Evolutionary conservation across 1,140 invertebrate species (phyloP), one percentile per base, ranked within the genome.

Genomic region (Nasonia giraulti): DNA sequence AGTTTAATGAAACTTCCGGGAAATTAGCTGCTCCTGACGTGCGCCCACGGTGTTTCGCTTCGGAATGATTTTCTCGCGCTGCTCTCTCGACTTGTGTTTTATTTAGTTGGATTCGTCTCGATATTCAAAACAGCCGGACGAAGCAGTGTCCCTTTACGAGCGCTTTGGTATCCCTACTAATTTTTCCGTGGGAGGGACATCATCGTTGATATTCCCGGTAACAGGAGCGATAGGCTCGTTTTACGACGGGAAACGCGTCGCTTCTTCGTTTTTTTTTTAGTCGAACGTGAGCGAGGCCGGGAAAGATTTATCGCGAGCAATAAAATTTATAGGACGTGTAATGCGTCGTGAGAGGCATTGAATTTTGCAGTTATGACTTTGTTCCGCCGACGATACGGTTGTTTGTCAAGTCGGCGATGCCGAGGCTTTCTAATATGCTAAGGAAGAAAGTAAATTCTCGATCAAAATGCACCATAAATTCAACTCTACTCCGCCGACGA

Each of bases 71-170:
- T 62, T 62, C 55, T 62, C 55, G 17, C 20, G 40, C 47, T 50
- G 14, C 1, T 17, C 55, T 50, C 14, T 50, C 14, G 47, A 27
- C 12, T 8, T n/a, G 20, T 62, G 14, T 62, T 62, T 62, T 62
- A 62, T 62, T 50, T 50, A 14, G 17, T 62, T 62, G 17, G 1
- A 20, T 62, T 62, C 17, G n/a, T 62, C 71, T 82, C 80, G 71
- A 82, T 75, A 82, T 82, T 82, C 80, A 82, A 40, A 75, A 17
- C 27, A 82, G 44, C 27, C 37, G 40, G 40, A 37, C 11, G 14
- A 44, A 14, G 17, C 27, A 71, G 20, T 27, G 27, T 71, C 77
- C 12, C 33, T 79, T 79, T 66, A 62, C 77, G 77, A 66, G 47
- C 33, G 33, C 40, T 6, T 66, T 12, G 50, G 14, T 33, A 62